A percentile compares a stretch with the other conserved stretches of the same genome.
Conservation (phyloP, 2,797 vertebrate species). For the Sebastes taczanowskii region DNA sequence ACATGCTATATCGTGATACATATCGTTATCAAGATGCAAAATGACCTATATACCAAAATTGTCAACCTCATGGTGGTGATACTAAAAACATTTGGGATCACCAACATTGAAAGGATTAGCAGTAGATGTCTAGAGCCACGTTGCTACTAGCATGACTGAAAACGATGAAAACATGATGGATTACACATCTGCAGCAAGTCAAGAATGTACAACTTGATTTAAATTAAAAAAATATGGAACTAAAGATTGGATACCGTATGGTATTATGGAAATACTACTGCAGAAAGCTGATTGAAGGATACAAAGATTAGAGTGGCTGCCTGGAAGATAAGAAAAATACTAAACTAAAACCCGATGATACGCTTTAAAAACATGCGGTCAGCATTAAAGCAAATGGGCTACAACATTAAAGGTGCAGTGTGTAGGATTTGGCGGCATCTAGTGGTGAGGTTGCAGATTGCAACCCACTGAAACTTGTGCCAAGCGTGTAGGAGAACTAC, state of each 20-base stretch:
- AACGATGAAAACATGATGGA: conserved; percentile 5
- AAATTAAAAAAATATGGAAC: neutral
- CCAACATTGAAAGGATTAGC: neutral
- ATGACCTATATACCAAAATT: neutral
- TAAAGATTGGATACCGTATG: neutral
- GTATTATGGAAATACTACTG: neutral
- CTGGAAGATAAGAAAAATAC: neutral
- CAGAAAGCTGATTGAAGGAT: neutral
- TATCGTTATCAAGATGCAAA: rapidly evolving
- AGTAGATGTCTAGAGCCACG: neutral
- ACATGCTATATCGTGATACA: too few species aligned
- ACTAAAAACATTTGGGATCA: neutral
- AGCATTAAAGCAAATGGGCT: neutral
- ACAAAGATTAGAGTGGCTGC: neutral
- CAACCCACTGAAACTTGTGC: rapidly evolving
- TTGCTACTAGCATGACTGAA: neutral
- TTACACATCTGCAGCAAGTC: conserved; percentile 1
- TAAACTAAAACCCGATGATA: neutral
- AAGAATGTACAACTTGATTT: rapidly evolving
- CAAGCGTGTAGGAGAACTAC: too few species aligned
- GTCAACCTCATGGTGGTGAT: neutral
- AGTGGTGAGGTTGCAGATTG: rapidly evolving
- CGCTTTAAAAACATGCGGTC: neutral
- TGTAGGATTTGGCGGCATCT: neutral
- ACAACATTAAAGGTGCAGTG: neutral